Conservation (phyloP, 1,140 invertebrate species). For the Drosophila pallidifrons region DNA sequence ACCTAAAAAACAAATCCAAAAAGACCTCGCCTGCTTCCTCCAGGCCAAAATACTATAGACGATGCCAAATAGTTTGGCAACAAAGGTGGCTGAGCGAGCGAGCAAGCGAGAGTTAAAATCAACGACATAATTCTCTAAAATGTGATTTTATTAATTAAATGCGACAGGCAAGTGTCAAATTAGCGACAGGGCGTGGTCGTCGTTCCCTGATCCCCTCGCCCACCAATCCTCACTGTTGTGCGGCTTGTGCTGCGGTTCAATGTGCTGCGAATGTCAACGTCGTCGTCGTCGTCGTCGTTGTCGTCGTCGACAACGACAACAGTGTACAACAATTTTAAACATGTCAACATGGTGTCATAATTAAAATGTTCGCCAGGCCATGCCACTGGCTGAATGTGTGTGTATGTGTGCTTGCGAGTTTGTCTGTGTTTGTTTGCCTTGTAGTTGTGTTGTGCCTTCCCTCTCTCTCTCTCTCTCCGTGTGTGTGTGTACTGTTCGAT, state of each 20-base stretch:
- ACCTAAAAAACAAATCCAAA: conserved; percentile 7
- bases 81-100: conserved; percentile 7
- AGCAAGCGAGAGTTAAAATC: conserved; percentile 47
- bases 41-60: not conserved
- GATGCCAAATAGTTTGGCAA: conserved; percentile 39
- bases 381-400: conserved; percentile 13
- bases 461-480: no score
- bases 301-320: conserved; percentile 44
- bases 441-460: conserved; percentile 12
- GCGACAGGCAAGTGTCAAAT: conserved; percentile 80
- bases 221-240: conserved; percentile 19
- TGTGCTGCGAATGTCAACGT: conserved; percentile 57
- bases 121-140: conserved; percentile 74
- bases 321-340: conserved; percentile 77
- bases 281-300: conserved; percentile 29
- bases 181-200: conserved; percentile 50
- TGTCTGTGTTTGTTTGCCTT: conserved; percentile 18
- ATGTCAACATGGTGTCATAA: conserved; percentile 83
- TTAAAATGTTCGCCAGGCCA: conserved; percentile 76
- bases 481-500: conserved; percentile 39
- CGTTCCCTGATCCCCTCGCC: not conserved
- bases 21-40: not conserved
- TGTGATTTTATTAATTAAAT: conserved; percentile 79
- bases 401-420: not conserved
- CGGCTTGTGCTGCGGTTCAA: conserved; percentile 75